Evolutionary conservation across 2,888 invertebrate species (phyloP), one percentile per base, ranked within the genome.

Genomic region (Rotaria sp.): DNA sequence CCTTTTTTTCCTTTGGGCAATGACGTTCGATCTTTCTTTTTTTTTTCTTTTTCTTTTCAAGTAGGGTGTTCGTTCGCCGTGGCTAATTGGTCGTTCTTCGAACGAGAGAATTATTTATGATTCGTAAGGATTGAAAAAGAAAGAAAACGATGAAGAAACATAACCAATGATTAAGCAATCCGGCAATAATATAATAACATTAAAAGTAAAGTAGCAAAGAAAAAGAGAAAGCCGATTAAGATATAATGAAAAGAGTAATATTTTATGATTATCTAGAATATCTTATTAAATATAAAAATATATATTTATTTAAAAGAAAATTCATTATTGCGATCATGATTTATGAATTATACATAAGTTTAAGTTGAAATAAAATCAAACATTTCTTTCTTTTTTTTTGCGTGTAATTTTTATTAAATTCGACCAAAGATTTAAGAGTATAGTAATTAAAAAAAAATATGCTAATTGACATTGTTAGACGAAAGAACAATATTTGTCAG

Each of bases 31-130:
- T 67, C 35, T 35, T 18, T 35, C 67, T 59, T 59, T 13, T 8
- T 45, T 11, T 45, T 11, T 59, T 30, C 10, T 45, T 10, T 48
- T 48, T 48, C 38, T 67, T 67, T 35, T 35, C 67, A 67, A 67
- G 67, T 67, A 35, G 67, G 38, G 67, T 67, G 67, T 67, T 67
- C 67, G 67, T 67, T 67, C 67, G 67, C 30, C 67, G 67, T 67
- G 67, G 67, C 67, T 67, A 67, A 67, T 67, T 67, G 67, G 67
- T 67, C 67, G 67, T 35, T 67, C 67, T 67, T 21, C 67, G 67
- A 35, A 67, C 67, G 67, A 67, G 67, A 67, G 67, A 67, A 67
- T 67, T 67, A 67, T 67, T 67, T 67, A 67, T 67, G 67, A 67
- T 67, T 67, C 67, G 67, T 67, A 67, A 30, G 52, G 52, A 67